A percentile compares a stretch with the other conserved stretches of the same genome.
Conservation (phyloP, 1,140 invertebrate genomes). For the Piezodorus guildinii region DNA sequence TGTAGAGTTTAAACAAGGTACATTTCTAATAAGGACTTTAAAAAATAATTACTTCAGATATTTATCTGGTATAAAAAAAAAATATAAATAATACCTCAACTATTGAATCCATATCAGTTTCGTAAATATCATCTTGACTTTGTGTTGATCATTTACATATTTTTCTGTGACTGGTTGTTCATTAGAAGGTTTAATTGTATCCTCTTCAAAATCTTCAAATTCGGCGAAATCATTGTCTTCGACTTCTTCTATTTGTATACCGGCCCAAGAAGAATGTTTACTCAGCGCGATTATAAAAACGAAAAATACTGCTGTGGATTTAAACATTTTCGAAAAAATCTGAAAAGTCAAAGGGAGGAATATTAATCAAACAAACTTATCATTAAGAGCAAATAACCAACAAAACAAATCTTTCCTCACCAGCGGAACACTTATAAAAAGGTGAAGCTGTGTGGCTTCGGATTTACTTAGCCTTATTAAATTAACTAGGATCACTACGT, state of each 20-base stretch:
- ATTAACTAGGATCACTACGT: too few species aligned
- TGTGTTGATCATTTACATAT: background rate
- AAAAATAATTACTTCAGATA: too few species aligned
- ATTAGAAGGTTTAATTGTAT: constrained; percentile 30
- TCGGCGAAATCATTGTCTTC: constrained; percentile 94
- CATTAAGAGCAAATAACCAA: too few species aligned
- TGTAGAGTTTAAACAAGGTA: too few species aligned
- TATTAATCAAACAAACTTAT: too few species aligned
- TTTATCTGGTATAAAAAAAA: too few species aligned
- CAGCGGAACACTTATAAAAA: too few species aligned
- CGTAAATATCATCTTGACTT: background rate
- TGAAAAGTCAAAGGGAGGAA: too few species aligned
- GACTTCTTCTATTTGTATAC: constrained; percentile 41
- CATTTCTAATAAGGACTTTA: too few species aligned
- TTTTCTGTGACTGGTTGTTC: constrained; percentile 24
- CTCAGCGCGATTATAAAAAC: background rate
- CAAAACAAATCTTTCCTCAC: too few species aligned
- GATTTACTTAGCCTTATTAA: too few species aligned
- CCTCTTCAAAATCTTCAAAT: constrained; percentile 83
- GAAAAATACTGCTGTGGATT: background rate
- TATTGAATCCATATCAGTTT: constrained; percentile 38
- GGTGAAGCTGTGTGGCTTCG: too few species aligned
- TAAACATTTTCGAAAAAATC: background rate
- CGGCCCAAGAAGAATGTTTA: background rate
- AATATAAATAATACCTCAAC: constrained; percentile 35